Evolutionary conservation across 2,797 vertebrate genomes (phyloP).

Genomic region (Helicolenus hilgendorfi): DNA sequence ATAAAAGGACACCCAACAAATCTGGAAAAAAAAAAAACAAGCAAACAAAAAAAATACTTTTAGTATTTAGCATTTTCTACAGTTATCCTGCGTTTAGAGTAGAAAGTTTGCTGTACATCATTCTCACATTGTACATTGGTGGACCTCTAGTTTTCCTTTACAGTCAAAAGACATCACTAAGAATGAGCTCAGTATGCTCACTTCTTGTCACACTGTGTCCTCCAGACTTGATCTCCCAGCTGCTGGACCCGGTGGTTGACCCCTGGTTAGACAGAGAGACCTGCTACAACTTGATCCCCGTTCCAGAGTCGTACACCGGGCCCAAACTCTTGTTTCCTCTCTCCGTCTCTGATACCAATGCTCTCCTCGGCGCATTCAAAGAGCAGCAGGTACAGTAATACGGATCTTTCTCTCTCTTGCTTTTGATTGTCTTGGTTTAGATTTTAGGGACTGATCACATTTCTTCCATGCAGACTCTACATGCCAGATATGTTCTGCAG

Average conservation of each 20-base stretch:
- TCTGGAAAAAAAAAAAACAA: too few relatives aligned
- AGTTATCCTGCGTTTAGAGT: not conserved
- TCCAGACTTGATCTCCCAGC: constrained; percentile 91
- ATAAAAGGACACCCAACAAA: too few relatives aligned
- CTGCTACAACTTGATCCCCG: constrained; percentile 87
- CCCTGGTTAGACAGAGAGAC: constrained; percentile 78
- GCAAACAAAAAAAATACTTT: not conserved
- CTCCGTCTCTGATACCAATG: constrained; percentile 89
- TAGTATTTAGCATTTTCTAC: not conserved
- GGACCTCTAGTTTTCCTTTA: not conserved
- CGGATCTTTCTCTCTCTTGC: not conserved
- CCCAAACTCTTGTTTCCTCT: constrained; percentile 95
- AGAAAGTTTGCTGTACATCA: not conserved
- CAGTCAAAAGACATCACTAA: not conserved
- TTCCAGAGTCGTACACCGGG: constrained; percentile 93
- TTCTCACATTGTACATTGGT: not conserved
- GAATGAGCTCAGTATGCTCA: not conserved
- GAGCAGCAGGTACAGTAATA: constrained; percentile 89
- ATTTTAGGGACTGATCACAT: not conserved
- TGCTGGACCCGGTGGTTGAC: constrained; percentile 84
- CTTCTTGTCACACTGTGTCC: constrained; percentile 22
- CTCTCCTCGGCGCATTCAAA: constrained; percentile 94
- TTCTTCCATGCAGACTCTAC: constrained; percentile 90
- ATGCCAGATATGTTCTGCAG: constrained; percentile 94
- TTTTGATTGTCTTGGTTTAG: not conserved